Evolutionary conservation across 2,113 vertebrate genomes (phyloP).

Genomic region (Tyto alba): DNA sequence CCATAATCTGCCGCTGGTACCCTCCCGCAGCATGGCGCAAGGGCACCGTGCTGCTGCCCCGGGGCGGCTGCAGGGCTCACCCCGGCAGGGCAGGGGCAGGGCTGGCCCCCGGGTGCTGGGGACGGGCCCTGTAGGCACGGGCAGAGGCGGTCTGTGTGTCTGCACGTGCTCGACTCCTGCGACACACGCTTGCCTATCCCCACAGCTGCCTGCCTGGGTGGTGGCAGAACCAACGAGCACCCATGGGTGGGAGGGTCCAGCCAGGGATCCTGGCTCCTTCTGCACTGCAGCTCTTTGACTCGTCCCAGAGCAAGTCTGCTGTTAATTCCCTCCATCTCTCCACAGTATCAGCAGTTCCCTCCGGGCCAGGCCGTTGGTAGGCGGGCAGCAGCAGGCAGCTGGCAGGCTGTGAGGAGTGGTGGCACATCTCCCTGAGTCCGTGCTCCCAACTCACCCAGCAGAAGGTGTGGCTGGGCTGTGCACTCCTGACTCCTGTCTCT

Average conservation of each 20-base stretch:
- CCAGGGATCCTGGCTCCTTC: not conserved
- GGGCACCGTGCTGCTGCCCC: rapidly evolving
- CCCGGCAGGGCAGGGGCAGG: not conserved
- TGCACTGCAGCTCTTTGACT: not conserved
- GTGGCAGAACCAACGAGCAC: not conserved
- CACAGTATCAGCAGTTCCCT: conserved; percentile 26
- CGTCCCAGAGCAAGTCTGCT: conserved; percentile 14
- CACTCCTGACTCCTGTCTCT: not conserved
- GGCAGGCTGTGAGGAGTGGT: not conserved
- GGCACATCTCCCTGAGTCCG: not conserved
- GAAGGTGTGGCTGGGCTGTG: not conserved
- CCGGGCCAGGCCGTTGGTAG: not conserved
- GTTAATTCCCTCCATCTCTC: conserved; percentile 29
- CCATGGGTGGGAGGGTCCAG: not conserved
- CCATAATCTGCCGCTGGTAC: not conserved
- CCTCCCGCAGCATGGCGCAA: not conserved
- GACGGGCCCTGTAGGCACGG: not conserved
- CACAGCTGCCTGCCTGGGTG: not conserved
- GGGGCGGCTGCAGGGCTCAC: not conserved
- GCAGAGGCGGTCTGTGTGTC: not conserved
- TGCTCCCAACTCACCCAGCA: not conserved
- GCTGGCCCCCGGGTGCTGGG: rapidly evolving
- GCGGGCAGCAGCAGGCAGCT: not conserved
- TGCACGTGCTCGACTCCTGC: not conserved
- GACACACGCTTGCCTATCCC: not conserved